Evolutionary conservation across 2,888 invertebrate genomes (phyloP), one percentile per base, ranked within the genome.

Genomic region (Dolichopus griseipennis): DNA sequence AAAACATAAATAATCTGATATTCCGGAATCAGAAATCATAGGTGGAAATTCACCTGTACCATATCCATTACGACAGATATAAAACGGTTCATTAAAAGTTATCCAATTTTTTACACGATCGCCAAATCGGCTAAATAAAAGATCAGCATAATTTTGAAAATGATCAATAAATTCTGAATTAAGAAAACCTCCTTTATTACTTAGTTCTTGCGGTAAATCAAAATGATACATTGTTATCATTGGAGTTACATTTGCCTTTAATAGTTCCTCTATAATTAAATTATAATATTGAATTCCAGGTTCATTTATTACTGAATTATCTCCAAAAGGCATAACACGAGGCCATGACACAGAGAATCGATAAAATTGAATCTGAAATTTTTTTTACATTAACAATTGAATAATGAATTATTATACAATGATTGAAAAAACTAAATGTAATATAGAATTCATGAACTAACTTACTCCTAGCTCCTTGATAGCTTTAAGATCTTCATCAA

Each of bases 211-310:
- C 0, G 85, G 85, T 62, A 85, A 74, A 73, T 86, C 86, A 82
- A 84, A 84, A 69, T 86, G 85, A 72, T 83, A 84, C 41, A 86
- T 75, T 0, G 85, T 85, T 74, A 88, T 80, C 77, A 86, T 78
- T 0, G 90, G 90, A 65, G 80, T 77, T 68, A 91, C 88, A 63
- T 83, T 84, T 71, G 85, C 85, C 43, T 81, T 83, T 0, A 87
- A 70, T 71, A 90, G 82, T 75, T 85, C 86, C 73, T 88, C 77
- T 67, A 90, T 87, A 8, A 89, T 78, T 70, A 84, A 82, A 71
- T 87, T 86, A 78, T 90, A 91, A 76, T 89, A 89, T 34, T 83
- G 77, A 18, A 87, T 79, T 3, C 88, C 90, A 1, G 81, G 82
- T 72, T 83, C 75, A 75, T 88, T 90, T 15, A 87, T 77, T 18